Evolutionary conservation across 2,797 vertebrate genomes (phyloP).

Genomic region (Dryobates pubescens): DNA sequence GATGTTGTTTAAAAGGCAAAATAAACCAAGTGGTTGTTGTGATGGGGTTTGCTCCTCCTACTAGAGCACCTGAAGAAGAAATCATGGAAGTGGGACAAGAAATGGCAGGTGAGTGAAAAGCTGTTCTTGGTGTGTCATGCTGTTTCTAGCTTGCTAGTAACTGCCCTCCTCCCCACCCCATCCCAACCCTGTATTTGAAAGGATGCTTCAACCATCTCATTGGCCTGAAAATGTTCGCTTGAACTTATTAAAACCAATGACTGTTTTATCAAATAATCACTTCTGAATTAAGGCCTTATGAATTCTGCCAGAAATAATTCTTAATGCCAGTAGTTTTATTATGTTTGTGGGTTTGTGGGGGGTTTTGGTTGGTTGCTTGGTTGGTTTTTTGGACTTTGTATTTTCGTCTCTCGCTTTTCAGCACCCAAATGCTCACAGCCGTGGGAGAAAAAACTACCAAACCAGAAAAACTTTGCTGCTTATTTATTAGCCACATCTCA

Average conservation of each 20-base stretch:
- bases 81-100: not conserved
- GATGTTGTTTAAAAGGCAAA: not conserved
- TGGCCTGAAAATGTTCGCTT: not conserved
- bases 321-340: not conserved
- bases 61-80: conserved; percentile 1
- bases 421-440: not conserved
- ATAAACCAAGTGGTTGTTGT: not conserved
- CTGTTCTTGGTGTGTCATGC: not conserved
- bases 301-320: not conserved
- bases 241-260: not conserved
- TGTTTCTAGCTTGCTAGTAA: not conserved
- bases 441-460: not conserved
- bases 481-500: not conserved
- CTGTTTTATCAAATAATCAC: not conserved
- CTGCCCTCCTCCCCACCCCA: not conserved
- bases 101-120: conserved; percentile 24
- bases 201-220: not conserved
- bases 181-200: not conserved
- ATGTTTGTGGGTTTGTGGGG: not conserved
- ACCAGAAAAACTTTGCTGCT: not conserved
- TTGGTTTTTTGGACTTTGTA: too few relatives aligned
- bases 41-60: not conserved
- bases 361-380: too few relatives aligned
- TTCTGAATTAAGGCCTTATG: not conserved
- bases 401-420: fast-evolving